Conservation (phyloP, 2,797 vertebrate species). For the Sebastes nivosus region DNA sequence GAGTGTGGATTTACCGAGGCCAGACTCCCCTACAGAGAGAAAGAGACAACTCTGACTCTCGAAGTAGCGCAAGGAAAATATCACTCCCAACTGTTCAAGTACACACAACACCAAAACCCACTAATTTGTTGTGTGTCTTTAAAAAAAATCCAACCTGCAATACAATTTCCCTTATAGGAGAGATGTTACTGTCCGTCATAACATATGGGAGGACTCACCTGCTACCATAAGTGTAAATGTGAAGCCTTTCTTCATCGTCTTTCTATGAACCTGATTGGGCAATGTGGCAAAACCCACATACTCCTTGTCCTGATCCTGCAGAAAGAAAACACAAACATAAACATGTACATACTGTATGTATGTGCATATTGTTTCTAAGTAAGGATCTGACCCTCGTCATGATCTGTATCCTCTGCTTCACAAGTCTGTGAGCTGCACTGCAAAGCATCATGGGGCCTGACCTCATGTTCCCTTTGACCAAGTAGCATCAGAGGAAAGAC, state of each 20-base stretch:
- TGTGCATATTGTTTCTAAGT: not conserved
- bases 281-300: conserved; percentile 90
- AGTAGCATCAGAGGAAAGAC: not conserved
- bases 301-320: conserved; percentile 86
- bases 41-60: not conserved
- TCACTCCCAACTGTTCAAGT: not conserved
- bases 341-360: not conserved
- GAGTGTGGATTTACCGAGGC: conserved; percentile 90
- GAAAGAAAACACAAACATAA: conserved; percentile 12
- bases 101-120: not conserved
- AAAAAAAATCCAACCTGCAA: not conserved
- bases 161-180: not conserved
- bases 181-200: not conserved
- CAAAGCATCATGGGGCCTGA: not conserved
- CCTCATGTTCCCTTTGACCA: not conserved
- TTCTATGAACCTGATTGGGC: conserved; percentile 89
- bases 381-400: not conserved
- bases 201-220: conserved; percentile 64
- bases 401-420: not conserved
- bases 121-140: not conserved
- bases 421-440: not conserved
- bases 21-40: conserved; percentile 76
- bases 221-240: conserved; percentile 90
- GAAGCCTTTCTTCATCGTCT: conserved; percentile 90
- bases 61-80: not conserved